Conservation (phyloP, 2,113 vertebrate species). For the Carettochelys insculpta region DNA sequence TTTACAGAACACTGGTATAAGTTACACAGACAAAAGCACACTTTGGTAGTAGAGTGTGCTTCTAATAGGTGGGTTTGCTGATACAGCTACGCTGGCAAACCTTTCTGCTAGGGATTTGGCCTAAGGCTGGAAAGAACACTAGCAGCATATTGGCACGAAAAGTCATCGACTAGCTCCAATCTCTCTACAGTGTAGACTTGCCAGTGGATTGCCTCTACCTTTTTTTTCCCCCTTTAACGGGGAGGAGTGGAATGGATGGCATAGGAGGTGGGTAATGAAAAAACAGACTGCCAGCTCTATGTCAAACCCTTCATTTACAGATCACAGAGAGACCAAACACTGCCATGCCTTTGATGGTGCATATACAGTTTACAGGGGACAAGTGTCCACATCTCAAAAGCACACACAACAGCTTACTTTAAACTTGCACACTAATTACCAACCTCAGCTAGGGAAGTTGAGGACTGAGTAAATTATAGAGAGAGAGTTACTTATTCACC, state of each 20-base stretch:
- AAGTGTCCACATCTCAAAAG: not conserved
- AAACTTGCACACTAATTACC: not conserved
- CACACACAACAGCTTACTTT: not conserved
- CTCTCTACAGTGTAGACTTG: not conserved
- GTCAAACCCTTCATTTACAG: not conserved
- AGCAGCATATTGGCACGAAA: not conserved
- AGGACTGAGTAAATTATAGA: not conserved
- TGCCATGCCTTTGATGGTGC: not conserved
- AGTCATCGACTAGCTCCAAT: not conserved
- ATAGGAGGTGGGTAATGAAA: not conserved
- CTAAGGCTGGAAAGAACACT: not conserved
- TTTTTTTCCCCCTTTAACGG: not conserved
- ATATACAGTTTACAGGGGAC: not conserved
- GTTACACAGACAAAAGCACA: not conserved
- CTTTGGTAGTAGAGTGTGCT: not conserved
- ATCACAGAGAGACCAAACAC: not conserved
- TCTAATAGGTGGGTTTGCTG: not conserved
- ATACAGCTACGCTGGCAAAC: not conserved
- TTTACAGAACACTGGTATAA: not conserved
- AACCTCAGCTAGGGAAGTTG: not conserved
- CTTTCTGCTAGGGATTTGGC: not conserved
- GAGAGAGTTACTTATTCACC: not conserved
- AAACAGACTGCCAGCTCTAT: not conserved
- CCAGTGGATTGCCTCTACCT: not conserved
- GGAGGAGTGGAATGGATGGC: not conserved